These are phyloP conservation scores for Tiliacea citrago DNA, from an alignment of 2,888 invertebrate species.

Conservation along the genomic window DNA sequence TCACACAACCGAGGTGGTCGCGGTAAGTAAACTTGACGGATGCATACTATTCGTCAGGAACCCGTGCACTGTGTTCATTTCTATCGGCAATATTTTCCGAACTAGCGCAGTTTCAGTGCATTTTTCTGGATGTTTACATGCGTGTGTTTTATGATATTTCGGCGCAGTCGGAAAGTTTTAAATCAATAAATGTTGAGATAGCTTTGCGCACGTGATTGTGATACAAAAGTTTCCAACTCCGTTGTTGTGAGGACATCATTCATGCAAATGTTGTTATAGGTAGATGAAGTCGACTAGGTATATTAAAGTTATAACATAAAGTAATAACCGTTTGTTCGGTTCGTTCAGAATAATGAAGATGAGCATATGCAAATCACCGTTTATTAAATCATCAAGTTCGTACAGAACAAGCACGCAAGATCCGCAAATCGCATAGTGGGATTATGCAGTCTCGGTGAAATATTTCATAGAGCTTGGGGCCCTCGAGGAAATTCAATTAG, in stretches of 20 bases:
- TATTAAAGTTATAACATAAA: not conserved
- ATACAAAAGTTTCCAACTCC: conserved; percentile 8
- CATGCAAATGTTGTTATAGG: not conserved
- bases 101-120: conserved; percentile 37
- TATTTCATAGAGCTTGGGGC: conserved; percentile 45
- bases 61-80: conserved; percentile 46
- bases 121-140: conserved; percentile 27
- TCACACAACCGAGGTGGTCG: conserved; percentile 50
- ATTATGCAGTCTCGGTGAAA: conserved; percentile 43
- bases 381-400: conserved; percentile 14
- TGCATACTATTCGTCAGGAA: conserved; percentile 62
- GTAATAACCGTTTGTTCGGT: not conserved
- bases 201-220: conserved; percentile 8
- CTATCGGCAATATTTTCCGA: conserved; percentile 44
- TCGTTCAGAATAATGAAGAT: conserved; percentile 17
- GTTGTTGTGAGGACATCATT: conserved; percentile 4
- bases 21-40: conserved; percentile 66
- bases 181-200: conserved; percentile 27
- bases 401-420: not conserved
- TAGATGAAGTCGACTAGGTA: not conserved
- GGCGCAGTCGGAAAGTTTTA: conserved; percentile 10
- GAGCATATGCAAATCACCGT: conserved; percentile 6
- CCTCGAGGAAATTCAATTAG: conserved; percentile 64
- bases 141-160: conserved; percentile 35
- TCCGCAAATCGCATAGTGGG: conserved; percentile 13